Base-by-base conservation (phyloP, 2,113 vertebrate species). In the Carassius gibelio region DNA sequence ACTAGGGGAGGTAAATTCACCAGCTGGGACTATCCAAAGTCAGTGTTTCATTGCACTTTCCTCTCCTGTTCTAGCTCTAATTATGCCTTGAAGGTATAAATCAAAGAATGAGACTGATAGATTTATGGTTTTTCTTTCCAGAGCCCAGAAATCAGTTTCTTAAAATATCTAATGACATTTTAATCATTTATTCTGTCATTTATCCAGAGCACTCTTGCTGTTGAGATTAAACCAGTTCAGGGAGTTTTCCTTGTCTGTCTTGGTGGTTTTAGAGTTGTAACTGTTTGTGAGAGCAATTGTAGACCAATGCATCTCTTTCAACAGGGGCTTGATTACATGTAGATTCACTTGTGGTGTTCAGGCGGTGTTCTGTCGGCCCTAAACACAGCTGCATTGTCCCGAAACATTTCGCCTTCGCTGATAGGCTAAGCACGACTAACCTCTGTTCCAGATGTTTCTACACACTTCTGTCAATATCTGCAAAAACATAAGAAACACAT, bases 391-490 rank as follows among this genome's bases (percentile, higher is more conserved):
- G 85, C 74, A 48, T 17, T n/a, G 45, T 13, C 66, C n/a, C n/a
- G 79, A 87, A 86, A 80, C 68, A 66, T 72, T 85, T 64, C 23
- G 59, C 48, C 36, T 87, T 34, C 64, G 80, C 59, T 86, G 80
- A 66, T 76, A 2, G 74, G 45, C 23, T 59, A 30, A 36, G 85
- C 64, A 13, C 17, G 62, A 42, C 42, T 83, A 78, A 74, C 38
- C 36, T 84, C 26, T 9, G 14, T 45, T 85, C 87, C 83, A 88
- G 79, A 88, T 88, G 83, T 82, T 84, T 26, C 23, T 30, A 75
- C 59, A 45, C 86, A 59, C 69, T 72, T 36, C 76, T 30, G 62
- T 69, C 26, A 82, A 38, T 23, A 36, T 26, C 64, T 55, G 45
- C 23, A 9, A 69, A 82, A 69, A 69, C 80, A 55, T 36, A 50